Base-by-base conservation (phyloP, 2,888 invertebrate species). In the Parapristionchus giblindavisi region DNA sequence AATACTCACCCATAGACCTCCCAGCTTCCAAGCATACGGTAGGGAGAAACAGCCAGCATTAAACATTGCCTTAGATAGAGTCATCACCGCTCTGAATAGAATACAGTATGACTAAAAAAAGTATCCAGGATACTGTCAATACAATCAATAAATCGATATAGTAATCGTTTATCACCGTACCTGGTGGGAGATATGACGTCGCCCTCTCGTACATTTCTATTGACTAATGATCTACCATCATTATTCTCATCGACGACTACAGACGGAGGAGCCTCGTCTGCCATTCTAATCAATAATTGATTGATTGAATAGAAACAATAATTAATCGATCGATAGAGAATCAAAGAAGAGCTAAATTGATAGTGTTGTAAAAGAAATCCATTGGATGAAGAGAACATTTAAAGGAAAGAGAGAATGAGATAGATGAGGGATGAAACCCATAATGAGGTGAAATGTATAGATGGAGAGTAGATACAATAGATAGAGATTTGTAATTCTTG, bases 41-140 rank as follows among this genome's bases (percentile, higher is more conserved):
- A 88, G 78, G 8, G 88, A 88, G 78, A 88, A 87, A 75, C 87
- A 87, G 24, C 88, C 88, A 21, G 87, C 88, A 76, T 88, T 88
- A 83, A 88, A 88, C 86, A 88, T 87, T 27, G 83, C 80, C 78
- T 88, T 88, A 4, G 87, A 84, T 29, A 88, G 80, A 1, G 88
- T 88, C 66, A 88, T 52, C 17, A 89, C 88, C 1, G 87, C 89
- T 3, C 89, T 89, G 77, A 61, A 82, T 48, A 11, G 21, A 48
- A 38, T 6, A 21, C 60, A 60, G 11, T 2, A 32, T 21, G 24
- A 3, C 1, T 32, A 60, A 32, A 21, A 5, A n/a, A n/a, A n/a
- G n/a, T n/a, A n/a, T n/a, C n/a, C n/a, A n/a, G n/a, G n/a, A n/a
- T n/a, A n/a, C n/a, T n/a, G n/a, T n/a, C n/a, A n/a, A n/a, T n/a